Percentiles rank a stretch among this genome's conserved stretches.
These are phyloP conservation scores for Cenopis cana DNA, from an alignment of 2,888 invertebrate species.

Conservation along the genomic window DNA sequence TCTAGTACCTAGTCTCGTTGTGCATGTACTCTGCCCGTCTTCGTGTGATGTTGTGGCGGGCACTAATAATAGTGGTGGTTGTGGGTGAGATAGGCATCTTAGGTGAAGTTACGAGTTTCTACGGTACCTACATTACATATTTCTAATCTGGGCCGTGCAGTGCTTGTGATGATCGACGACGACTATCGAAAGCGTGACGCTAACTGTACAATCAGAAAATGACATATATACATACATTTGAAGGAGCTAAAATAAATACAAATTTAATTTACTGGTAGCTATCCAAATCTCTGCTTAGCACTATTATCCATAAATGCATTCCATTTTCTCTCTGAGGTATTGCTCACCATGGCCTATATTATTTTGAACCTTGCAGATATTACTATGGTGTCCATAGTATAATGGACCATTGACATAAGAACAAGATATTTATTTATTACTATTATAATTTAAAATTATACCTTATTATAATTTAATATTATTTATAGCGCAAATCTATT, in stretches of 20 bases:
- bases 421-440: slow-evolving; percentile 6
- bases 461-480: no score
- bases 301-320: slow-evolving; percentile 34
- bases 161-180: background rate
- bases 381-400: slow-evolving; percentile 1
- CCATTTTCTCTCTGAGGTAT: slow-evolving; percentile 34
- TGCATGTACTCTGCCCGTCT: no score
- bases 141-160: background rate
- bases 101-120: no score
- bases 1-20: no score
- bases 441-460: slow-evolving; percentile 4
- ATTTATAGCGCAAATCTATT: no score
- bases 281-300: slow-evolving; percentile 15
- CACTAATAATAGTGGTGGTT: no score
- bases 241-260: background rate
- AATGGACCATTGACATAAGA: background rate
- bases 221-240: slow-evolving; percentile 7
- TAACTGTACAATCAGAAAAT: background rate
- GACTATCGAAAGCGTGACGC: background rate
- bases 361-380: slow-evolving; percentile 22
- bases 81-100: no score
- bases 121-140: background rate
- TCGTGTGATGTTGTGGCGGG: no score
- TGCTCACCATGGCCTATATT: slow-evolving; percentile 21
- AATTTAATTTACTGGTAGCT: slow-evolving; percentile 11